phyloP scores from a whole-genome alignment of 2,888 invertebrate genomes.

The Agrotis segetum region DNA sequence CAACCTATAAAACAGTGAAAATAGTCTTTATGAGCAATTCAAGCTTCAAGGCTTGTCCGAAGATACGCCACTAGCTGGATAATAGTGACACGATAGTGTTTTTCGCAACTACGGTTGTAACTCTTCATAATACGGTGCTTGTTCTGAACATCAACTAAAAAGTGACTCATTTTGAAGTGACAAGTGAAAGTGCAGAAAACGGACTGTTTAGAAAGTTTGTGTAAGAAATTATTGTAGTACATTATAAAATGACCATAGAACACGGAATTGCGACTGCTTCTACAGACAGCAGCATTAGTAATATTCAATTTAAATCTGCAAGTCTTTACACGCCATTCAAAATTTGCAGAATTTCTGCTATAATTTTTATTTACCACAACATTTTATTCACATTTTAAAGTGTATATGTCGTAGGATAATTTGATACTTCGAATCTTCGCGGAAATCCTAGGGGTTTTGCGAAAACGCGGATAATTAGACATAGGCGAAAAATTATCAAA shows the following conservation, averaged over 20 bases:
- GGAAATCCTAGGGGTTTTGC: too few species aligned
- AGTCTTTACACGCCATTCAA: background rate
- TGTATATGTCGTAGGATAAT: too few species aligned
- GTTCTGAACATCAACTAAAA: background rate
- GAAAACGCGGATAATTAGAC: too few species aligned
- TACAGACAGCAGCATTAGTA: background rate
- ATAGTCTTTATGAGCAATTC: background rate
- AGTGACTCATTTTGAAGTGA: slow-evolving; percentile 34
- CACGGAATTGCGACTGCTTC: background rate
- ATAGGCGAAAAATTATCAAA: too few species aligned
- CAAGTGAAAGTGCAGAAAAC: slow-evolving; percentile 31
- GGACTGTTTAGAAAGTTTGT: slow-evolving; percentile 25
- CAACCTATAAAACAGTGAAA: background rate
- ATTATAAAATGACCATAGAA: background rate
- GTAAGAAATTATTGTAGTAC: slow-evolving; percentile 17
- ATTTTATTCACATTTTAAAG: too few species aligned
- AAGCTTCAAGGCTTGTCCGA: background rate
- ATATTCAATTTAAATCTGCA: background rate
- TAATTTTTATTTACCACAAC: too few species aligned
- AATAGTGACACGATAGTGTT: too few species aligned
- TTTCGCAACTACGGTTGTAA: too few species aligned
- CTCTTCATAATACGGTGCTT: slow-evolving; percentile 3
- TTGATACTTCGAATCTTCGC: too few species aligned
- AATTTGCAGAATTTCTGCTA: too few species aligned
- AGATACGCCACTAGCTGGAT: background rate